These are phyloP conservation scores for Zygogramma bicolorata DNA, from an alignment of 2,888 invertebrate genomes.

Conservation along the genomic window DNA sequence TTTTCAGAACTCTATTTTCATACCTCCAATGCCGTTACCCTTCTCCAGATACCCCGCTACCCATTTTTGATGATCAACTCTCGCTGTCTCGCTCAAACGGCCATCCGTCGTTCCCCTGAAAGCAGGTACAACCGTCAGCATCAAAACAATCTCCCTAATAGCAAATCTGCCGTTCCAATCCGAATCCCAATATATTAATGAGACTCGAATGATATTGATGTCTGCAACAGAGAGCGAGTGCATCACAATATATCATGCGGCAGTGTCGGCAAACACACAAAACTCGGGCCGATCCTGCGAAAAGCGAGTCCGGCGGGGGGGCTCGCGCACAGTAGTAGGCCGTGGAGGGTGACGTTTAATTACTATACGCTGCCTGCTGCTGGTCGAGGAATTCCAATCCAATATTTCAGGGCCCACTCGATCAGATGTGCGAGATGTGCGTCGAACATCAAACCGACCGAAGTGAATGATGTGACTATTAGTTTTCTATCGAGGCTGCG, in stretches of 20 bases:
- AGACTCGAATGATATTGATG: constrained; percentile 42
- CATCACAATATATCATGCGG: constrained; percentile 20
- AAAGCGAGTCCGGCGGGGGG: constrained; percentile 1
- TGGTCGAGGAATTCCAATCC: constrained; percentile 23
- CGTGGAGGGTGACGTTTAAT: constrained; percentile 24
- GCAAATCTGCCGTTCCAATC: constrained; percentile 26
- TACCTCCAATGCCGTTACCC: too few species aligned
- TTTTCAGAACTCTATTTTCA: too few species aligned
- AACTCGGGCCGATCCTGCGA: constrained; percentile 5
- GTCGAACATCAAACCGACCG: constrained; percentile 21
- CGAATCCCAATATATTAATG: constrained; percentile 39
- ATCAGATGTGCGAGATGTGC: constrained; percentile 10
- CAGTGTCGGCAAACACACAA: not conserved
- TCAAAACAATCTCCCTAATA: constrained; percentile 35
- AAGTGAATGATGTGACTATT: constrained; percentile 9
- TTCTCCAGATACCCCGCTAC: too few species aligned
- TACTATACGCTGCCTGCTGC: constrained; percentile 4
- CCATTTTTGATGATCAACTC: too few species aligned
- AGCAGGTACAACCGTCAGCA: constrained; percentile 9
- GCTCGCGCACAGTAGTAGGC: constrained; percentile 22
- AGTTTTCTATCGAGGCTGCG: constrained; percentile 2
- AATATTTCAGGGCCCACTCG: constrained; percentile 19
- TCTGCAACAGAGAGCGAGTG: constrained; percentile 36
- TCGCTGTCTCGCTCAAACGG: too few species aligned
- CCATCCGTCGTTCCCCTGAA: not conserved